Evolutionary conservation across 2,888 invertebrate species (phyloP).

Genomic region (Rotaria sp.): DNA sequence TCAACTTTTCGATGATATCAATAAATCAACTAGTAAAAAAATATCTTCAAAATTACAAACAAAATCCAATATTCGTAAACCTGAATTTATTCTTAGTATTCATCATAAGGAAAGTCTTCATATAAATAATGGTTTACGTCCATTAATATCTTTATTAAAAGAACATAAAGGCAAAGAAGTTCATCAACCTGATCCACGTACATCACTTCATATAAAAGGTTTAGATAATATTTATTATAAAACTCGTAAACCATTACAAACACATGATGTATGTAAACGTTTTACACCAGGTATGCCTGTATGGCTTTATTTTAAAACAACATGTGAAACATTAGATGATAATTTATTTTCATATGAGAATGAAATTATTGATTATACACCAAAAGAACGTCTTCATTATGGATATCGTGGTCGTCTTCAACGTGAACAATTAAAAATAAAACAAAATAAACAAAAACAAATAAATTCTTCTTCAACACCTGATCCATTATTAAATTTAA

Average conservation of each 20-base stretch:
- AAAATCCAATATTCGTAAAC: background rate
- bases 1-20: background rate
- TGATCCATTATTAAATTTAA: background rate
- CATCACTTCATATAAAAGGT: background rate
- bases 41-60: background rate
- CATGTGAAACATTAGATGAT: background rate
- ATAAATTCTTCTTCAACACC: background rate
- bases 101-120: background rate
- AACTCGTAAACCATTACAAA: background rate
- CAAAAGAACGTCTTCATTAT: constrained; percentile 15
- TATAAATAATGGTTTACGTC: background rate
- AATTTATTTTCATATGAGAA: background rate
- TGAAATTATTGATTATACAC: background rate
- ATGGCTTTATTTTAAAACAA: constrained; percentile 4
- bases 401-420: constrained; percentile 21
- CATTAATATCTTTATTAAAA: background rate
- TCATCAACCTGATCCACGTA: background rate
- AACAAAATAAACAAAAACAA: background rate
- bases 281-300: constrained; percentile 4
- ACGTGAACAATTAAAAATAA: background rate
- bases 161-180: background rate
- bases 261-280: background rate
- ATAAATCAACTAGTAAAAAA: background rate
- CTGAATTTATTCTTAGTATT: background rate
- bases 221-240: constrained; percentile 17